A percentile compares a stretch with the other conserved stretches of the same genome.
Conservation (phyloP, 2,113 vertebrate species). For the Ifrita kowaldi region DNA sequence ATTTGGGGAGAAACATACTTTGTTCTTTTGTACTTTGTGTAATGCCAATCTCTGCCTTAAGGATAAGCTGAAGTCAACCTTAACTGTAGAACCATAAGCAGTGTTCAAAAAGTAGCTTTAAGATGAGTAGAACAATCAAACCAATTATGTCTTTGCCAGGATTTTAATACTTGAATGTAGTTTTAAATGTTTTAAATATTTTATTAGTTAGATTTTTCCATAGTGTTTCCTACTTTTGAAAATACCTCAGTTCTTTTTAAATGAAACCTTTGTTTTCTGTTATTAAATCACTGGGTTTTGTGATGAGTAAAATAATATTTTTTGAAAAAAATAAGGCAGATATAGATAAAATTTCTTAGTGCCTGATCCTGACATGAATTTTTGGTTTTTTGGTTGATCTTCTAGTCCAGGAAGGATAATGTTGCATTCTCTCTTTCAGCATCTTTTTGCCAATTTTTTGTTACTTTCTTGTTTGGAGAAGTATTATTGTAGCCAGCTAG, state of each 20-base stretch:
- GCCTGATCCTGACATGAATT: neutral
- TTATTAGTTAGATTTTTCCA: neutral
- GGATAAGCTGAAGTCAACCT: neutral
- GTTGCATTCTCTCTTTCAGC: neutral
- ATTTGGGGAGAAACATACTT: conserved; percentile 26
- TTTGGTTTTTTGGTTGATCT: neutral
- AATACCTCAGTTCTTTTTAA: neutral
- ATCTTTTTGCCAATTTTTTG: neutral
- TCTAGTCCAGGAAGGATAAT: neutral
- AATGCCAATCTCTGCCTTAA: neutral
- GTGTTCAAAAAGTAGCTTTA: neutral
- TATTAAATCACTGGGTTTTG: neutral
- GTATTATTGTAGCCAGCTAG: neutral
- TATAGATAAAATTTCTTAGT: neutral
- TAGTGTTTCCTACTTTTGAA: neutral
- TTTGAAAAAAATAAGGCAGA: neutral
- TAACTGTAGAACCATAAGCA: neutral
- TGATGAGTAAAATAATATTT: neutral
- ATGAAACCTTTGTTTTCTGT: neutral
- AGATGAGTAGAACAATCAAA: neutral
- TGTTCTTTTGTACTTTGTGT: conserved; percentile 18
- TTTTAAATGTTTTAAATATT: neutral
- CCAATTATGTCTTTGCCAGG: neutral
- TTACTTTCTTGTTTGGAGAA: neutral
- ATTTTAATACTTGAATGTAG: neutral